A percentile compares a stretch with the other conserved stretches of the same genome.
phyloP scores from a whole-genome alignment of 1,140 invertebrate species.

The Drosophila lacertosa region DNA sequence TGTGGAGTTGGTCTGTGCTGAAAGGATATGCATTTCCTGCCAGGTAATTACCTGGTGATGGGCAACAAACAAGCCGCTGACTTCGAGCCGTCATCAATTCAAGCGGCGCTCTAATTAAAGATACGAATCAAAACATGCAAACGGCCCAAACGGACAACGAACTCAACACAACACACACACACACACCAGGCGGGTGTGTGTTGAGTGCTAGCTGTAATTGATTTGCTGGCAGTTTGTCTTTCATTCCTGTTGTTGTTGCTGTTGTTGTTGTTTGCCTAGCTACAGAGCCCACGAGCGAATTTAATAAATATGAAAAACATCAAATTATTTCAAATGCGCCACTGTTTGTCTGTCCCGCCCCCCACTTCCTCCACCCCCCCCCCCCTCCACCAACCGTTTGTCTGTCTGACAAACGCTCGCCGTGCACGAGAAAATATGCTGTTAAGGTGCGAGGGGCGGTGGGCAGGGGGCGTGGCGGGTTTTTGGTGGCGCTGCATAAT shows the following conservation, averaged over 20 bases:
- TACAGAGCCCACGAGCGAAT: slow-evolving; percentile 42
- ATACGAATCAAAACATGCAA: slow-evolving; percentile 76
- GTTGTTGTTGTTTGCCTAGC: slow-evolving; percentile 52
- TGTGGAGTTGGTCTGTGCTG: neutral
- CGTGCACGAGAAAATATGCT: slow-evolving; percentile 71
- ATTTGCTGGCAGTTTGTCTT: slow-evolving; percentile 77
- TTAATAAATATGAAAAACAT: slow-evolving; percentile 82
- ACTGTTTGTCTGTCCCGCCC: slow-evolving; percentile 62
- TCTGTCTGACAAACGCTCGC: slow-evolving; percentile 66
- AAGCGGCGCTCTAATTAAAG: slow-evolving; percentile 77
- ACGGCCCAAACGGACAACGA: slow-evolving; percentile 70
- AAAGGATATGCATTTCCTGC: slow-evolving; percentile 75
- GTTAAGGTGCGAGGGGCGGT: neutral
- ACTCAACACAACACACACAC: slow-evolving; percentile 44
- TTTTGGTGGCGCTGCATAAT: slow-evolving; percentile 73
- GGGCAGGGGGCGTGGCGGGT: slow-evolving; percentile 6
- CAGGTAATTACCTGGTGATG: slow-evolving; percentile 78
- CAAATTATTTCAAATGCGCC: slow-evolving; percentile 79
- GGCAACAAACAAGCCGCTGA: slow-evolving; percentile 76
- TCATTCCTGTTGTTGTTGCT: slow-evolving; percentile 12
- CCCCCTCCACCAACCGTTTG: slow-evolving; percentile 19
- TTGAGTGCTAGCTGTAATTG: slow-evolving; percentile 70
- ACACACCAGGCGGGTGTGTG: slow-evolving; percentile 18
- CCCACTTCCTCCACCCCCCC: slow-evolving; percentile 12
- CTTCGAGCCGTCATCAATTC: slow-evolving; percentile 75